Percentiles rank a stretch among this genome's conserved stretches.
Evolutionary conservation across 2,888 invertebrate genomes (phyloP).

Genomic region (Liopterus haemorrhoidalis): DNA sequence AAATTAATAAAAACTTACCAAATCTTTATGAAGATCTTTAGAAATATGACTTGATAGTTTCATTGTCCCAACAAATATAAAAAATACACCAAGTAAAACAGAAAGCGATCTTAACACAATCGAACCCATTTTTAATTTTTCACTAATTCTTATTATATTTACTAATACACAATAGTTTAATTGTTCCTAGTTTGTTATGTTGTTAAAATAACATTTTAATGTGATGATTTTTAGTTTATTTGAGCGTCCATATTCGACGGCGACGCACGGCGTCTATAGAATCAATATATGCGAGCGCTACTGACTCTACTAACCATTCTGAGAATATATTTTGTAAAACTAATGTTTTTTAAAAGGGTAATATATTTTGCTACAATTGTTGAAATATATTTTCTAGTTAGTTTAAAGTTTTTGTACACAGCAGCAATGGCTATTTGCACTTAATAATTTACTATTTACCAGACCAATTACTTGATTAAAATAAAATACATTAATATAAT

Average conservation of each 20-base stretch:
- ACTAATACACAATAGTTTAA: too few species aligned
- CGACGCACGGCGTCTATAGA: conserved; percentile 20
- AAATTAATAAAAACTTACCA: too few species aligned
- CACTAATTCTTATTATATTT: too few species aligned
- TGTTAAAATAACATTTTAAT: conserved; percentile 17
- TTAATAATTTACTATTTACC: too few species aligned
- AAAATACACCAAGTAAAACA: conserved; percentile 85
- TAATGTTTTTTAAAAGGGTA: conserved; percentile 20
- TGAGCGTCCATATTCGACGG: conserved; percentile 19
- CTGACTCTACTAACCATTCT: conserved; percentile 16
- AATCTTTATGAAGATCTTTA: conserved; percentile 92
- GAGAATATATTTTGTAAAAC: conserved; percentile 12
- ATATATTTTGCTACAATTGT: too few species aligned
- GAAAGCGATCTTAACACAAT: conserved; percentile 88
- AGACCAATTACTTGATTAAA: too few species aligned
- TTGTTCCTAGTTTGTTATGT: conserved; percentile 11
- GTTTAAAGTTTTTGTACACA: too few species aligned
- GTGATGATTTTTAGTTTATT: conserved; percentile 19
- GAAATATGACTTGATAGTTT: conserved; percentile 88
- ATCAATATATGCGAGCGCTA: conserved; percentile 17
- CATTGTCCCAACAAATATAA: conserved; percentile 89
- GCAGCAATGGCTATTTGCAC: too few species aligned
- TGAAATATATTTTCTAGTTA: too few species aligned
- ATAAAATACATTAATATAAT: too few species aligned
- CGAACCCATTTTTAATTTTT: conserved; percentile 54